Evolutionary conservation across 2,888 invertebrate genomes (phyloP).

Genomic region (Hyposoter didymator): DNA sequence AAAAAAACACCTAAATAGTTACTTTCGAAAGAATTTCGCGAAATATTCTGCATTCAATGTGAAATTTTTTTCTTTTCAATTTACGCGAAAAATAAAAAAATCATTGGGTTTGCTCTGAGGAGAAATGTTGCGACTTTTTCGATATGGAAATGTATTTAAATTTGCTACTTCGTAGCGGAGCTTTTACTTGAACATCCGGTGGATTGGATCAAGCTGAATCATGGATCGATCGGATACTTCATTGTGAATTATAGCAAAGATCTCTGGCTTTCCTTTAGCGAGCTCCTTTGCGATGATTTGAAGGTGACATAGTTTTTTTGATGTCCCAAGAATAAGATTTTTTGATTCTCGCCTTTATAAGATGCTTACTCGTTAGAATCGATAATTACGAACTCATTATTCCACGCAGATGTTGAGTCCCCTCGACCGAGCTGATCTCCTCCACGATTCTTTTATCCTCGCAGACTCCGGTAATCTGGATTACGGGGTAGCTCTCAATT

Average conservation of each 20-base stretch:
- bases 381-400: not conserved
- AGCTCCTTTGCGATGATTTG: conserved; percentile 62
- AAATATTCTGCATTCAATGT: too few relatives aligned
- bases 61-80: too few relatives aligned
- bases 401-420: conserved; percentile 62
- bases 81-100: too few relatives aligned
- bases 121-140: not conserved
- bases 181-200: conserved; percentile 65
- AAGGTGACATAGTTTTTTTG: conserved; percentile 56
- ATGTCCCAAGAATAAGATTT: not conserved
- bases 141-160: not conserved
- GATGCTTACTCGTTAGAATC: not conserved
- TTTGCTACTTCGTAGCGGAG: conserved; percentile 60
- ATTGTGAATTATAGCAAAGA: conserved; percentile 73
- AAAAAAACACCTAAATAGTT: too few relatives aligned
- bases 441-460: conserved; percentile 71
- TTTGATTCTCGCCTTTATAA: not conserved
- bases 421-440: conserved; percentile 70
- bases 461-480: conserved; percentile 65
- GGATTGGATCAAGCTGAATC: conserved; percentile 74
- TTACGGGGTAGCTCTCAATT: conserved; percentile 62
- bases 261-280: conserved; percentile 67
- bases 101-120: too few relatives aligned
- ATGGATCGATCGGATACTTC: conserved; percentile 72
- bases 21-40: too few relatives aligned